phyloP scores from a whole-genome alignment of 2,888 invertebrate genomes.

The Pyrrhosoma nymphula region DNA sequence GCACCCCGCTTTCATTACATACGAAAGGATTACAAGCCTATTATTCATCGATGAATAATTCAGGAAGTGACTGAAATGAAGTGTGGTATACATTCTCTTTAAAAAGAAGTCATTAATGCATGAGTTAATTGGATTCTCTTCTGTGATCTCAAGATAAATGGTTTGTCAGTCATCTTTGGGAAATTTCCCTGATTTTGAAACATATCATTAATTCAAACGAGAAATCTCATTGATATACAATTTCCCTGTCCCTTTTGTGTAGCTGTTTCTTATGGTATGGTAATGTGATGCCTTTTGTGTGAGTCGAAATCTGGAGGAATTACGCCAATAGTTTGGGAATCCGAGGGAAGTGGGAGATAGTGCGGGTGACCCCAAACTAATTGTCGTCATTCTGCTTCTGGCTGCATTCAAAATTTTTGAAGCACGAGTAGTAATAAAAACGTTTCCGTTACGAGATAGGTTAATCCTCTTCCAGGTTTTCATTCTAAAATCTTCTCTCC shows the following conservation, averaged over 20 bases:
- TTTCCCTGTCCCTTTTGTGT: too few species aligned
- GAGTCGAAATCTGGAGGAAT: background rate
- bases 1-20: too few species aligned
- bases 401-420: background rate
- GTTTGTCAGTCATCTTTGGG: too few species aligned
- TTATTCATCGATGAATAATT: too few species aligned
- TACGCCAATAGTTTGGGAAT: background rate
- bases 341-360: background rate
- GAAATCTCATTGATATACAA: background rate
- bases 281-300: background rate
- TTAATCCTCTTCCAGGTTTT: conserved; percentile 37
- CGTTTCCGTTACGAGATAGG: conserved; percentile 20
- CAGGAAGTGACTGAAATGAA: too few species aligned
- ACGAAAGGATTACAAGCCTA: too few species aligned
- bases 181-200: too few species aligned
- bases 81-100: too few species aligned
- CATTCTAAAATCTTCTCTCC: conserved; percentile 16
- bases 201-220: too few species aligned
- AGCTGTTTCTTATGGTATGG: background rate
- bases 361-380: background rate
- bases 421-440: background rate
- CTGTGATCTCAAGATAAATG: too few species aligned
- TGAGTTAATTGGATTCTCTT: too few species aligned
- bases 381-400: conserved; percentile 1
- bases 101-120: too few species aligned